Evolutionary conservation across 2,888 invertebrate species (phyloP).

Genomic region (Andrena praecox): DNA sequence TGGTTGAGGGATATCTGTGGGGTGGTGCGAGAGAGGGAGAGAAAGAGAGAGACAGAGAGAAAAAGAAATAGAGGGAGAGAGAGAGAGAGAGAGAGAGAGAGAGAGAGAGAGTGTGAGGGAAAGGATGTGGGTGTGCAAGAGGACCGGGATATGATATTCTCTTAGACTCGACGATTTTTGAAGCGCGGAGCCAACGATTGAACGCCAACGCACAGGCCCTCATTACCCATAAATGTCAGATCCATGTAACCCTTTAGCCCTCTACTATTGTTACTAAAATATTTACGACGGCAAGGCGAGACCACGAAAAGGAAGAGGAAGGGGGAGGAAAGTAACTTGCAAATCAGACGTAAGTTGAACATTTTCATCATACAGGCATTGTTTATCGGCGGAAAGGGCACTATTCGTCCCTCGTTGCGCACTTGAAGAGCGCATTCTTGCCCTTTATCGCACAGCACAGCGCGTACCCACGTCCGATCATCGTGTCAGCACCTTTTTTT

Average conservation of each 20-base stretch:
- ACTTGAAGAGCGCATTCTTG: constrained; percentile 10
- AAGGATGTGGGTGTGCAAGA: constrained; percentile 55
- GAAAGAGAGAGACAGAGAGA: constrained; percentile 38
- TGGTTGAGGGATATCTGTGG: constrained; percentile 18
- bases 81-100: neutral
- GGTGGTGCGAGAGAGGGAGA: constrained; percentile 35
- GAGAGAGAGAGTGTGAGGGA: constrained; percentile 23
- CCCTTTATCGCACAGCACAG: constrained; percentile 53
- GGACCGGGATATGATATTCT: constrained; percentile 40
- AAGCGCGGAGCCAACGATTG: constrained; percentile 71
- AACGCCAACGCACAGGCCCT: constrained; percentile 70
- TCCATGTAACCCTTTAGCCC: constrained; percentile 52
- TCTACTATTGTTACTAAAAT: constrained; percentile 40
- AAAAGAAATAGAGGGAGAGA: constrained; percentile 4
- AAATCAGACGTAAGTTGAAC: constrained; percentile 28
- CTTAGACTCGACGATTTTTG: constrained; percentile 60
- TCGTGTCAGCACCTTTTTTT: constrained; percentile 29
- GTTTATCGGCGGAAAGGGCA: neutral
- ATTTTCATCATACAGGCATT: constrained; percentile 4
- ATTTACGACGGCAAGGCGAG: constrained; percentile 6
- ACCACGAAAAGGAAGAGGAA: neutral
- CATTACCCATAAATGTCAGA: constrained; percentile 42
- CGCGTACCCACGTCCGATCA: constrained; percentile 67
- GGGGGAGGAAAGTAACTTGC: constrained; percentile 42
- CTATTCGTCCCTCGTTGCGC: neutral